Base-by-base conservation (phyloP, 2,113 vertebrate genomes). In the Sebastes schlegelii region DNA sequence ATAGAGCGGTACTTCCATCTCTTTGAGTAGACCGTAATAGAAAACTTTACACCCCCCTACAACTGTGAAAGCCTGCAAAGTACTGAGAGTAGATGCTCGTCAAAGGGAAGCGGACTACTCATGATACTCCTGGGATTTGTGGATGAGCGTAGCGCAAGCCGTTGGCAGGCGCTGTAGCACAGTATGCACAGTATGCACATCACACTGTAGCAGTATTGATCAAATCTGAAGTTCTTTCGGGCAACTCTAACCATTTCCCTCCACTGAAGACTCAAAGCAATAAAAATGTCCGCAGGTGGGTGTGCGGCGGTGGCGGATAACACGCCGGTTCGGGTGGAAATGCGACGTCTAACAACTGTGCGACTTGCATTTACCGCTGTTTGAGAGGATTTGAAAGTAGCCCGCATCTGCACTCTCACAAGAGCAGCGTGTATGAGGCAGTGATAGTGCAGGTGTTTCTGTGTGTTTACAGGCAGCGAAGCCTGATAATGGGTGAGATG, bases 221-320 rank as follows among this genome's bases (percentile, higher is more conserved):
- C 57, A 67, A 82, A 79, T 77, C 81, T 51, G 48, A 55, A 84
- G 48, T 78, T 64, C 54, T 89, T 86, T 82, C 49, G 81, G 61
- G 69, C 65, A 85, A 46, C 77, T 68, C 61, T 80, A 49, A 51
- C 60, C 48, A 57, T 58, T 79, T 88, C 62, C 70, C 34, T 46
- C 57, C 49, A 63, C 34, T 48, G 42, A 58, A 77, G 57, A 70
- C 69, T 64, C 73, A 54, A 67, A 79, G 80, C 81, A 82, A 76
- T 83, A 83, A 61, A 86, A 86, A 70, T 82, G 48, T 77, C 77
- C 63, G 86, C 80, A 62, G 62, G 87, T 91, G 69, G 74, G 40
- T 73, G 34, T 78, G 63, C 1, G 0, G 6, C 16, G 61, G 64
- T 87, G 77, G 21, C 7, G 75, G 60, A 55, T 77, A 66, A 66